Evolutionary conservation across 2,113 vertebrate species (phyloP).

Genomic region (Struthidea cinerea): DNA sequence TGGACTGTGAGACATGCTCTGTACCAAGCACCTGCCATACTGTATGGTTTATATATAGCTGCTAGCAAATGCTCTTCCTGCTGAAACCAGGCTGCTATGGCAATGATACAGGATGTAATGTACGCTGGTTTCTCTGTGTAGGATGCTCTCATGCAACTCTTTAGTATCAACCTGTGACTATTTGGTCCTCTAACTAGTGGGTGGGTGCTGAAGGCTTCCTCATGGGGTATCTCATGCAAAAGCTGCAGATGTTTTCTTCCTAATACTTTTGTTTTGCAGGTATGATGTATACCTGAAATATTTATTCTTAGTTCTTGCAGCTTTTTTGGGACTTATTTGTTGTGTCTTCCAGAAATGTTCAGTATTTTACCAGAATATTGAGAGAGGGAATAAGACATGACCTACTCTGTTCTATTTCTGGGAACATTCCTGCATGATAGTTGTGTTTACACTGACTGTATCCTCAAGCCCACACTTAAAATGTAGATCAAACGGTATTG

Average conservation of each 20-base stretch:
- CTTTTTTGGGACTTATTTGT: background rate
- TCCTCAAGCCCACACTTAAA: background rate
- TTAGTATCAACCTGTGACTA: background rate
- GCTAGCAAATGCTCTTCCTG: background rate
- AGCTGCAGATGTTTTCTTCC: background rate
- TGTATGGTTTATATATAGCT: background rate
- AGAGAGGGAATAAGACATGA: background rate
- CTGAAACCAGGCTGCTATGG: background rate
- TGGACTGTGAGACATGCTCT: background rate
- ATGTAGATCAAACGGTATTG: slow-evolving; percentile 4
- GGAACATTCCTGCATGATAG: background rate
- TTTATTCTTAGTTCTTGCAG: background rate
- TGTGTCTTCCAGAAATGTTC: background rate
- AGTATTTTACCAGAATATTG: background rate
- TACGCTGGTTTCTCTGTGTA: background rate
- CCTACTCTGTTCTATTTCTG: background rate
- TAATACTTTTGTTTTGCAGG: background rate
- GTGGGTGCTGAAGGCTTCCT: background rate
- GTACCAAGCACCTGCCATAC: background rate
- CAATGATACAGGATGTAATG: background rate
- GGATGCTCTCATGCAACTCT: background rate
- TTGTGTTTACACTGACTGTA: background rate
- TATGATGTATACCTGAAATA: background rate
- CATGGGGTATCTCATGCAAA: background rate
- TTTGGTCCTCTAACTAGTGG: background rate